phyloP scores from a whole-genome alignment of 2,888 invertebrate species.

The Tetragnatha montana region DNA sequence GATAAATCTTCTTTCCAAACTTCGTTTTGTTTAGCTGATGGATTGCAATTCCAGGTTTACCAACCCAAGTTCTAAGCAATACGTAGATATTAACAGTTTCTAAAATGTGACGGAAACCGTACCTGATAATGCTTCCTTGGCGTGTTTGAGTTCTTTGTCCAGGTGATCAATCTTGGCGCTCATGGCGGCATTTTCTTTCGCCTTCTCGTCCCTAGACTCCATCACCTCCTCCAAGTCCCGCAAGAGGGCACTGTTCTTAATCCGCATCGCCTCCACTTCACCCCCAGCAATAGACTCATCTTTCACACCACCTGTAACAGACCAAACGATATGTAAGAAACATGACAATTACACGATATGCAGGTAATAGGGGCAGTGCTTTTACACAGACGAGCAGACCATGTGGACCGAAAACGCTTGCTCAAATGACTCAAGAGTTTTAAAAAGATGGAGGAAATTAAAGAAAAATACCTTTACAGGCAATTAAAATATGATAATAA shows the following conservation, averaged over 20 bases:
- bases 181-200: slow-evolving; percentile 79
- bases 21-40: too few species aligned
- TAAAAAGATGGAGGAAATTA: too few species aligned
- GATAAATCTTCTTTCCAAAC: too few species aligned
- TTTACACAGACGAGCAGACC: too few species aligned
- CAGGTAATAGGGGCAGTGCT: too few species aligned
- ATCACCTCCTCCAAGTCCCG: slow-evolving; percentile 78
- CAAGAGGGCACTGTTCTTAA: slow-evolving; percentile 75
- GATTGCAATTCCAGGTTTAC: too few species aligned
- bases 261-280: slow-evolving; percentile 75
- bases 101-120: slow-evolving; percentile 41
- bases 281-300: slow-evolving; percentile 8
- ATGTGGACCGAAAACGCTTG: too few species aligned
- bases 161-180: slow-evolving; percentile 83
- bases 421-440: too few species aligned
- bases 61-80: too few species aligned
- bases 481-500: too few species aligned
- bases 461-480: too few species aligned
- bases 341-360: too few species aligned
- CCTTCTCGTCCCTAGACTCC: slow-evolving; percentile 83
- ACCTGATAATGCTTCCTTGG: slow-evolving; percentile 85
- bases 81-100: background rate
- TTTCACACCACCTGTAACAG: slow-evolving; percentile 33
- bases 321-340: background rate
- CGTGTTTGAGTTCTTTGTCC: slow-evolving; percentile 85